Base-by-base conservation (phyloP, 2,113 vertebrate genomes). In the Gasterosteus aculeatus region DNA sequence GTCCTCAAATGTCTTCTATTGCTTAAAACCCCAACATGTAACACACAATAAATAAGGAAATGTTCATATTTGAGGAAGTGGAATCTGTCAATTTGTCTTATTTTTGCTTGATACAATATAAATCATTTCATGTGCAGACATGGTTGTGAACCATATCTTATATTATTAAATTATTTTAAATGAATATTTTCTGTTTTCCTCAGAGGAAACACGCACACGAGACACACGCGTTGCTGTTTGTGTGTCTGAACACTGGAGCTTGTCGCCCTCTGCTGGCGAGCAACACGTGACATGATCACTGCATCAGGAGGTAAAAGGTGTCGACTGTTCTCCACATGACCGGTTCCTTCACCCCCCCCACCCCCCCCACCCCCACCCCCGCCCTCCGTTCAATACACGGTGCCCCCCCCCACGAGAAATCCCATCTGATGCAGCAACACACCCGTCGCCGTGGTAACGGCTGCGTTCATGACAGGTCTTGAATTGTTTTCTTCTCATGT, bases 391-490 rank as follows among this genome's bases (percentile, higher is more conserved):
- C 22, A 26, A 26, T 1, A 26, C 22, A 1, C 22, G 22, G 22
- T 26, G 22, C 1, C 22, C 22, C 22, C 22, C 22, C 22, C 22
- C 22, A 66, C 63, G 73, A 54, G 47, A 80, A 90, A 87, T 88
- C 39, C 31, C 16, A 22, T 59, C 58, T 80, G 69, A 89, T 87
- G 87, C 76, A 62, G 78, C 54, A 77, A 77, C 77, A 78, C 53
- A 68, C 76, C 72, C 72, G 83, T 82, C 44, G 41, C 82, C 42
- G 38, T 65, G 82, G 88, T 59, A 91, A 92, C 83, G 7, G 80
- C 72, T 83, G 82, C 89, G 86, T 90, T 91, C 89, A 88, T 90
- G 86, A 91, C 86, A 89, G 83, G 54, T 85, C 84, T 76, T 82
- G 65, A 69, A 69, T 62, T 80, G 70, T 72, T 70, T 80, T 60